Evolutionary conservation across 2,113 vertebrate genomes (phyloP).

Genomic region (Ploceus nigricollis): DNA sequence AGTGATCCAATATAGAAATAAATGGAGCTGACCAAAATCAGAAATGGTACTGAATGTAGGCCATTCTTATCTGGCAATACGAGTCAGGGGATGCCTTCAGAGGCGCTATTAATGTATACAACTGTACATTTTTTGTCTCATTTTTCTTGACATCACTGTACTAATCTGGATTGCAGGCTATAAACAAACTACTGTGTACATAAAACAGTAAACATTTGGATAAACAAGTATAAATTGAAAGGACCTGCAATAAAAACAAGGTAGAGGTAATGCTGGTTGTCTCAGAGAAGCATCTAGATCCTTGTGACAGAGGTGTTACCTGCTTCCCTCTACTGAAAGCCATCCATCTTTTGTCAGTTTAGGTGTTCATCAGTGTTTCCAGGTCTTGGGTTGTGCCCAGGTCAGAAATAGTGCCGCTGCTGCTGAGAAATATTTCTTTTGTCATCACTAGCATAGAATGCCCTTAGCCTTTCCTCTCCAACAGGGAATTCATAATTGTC

Average conservation of each 20-base stretch:
- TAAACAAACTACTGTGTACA: background rate
- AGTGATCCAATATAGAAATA: background rate
- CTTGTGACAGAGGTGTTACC: background rate
- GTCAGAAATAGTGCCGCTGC: background rate
- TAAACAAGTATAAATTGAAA: background rate
- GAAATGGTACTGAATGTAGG: background rate
- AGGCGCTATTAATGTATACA: background rate
- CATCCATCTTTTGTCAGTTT: background rate
- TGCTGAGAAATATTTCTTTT: background rate
- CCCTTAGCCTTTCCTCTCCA: background rate
- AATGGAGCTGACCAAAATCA: background rate
- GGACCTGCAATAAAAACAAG: background rate
- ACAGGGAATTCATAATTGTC: background rate
- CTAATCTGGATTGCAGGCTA: background rate
- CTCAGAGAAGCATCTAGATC: background rate
- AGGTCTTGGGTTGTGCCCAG: background rate
- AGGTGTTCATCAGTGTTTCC: background rate
- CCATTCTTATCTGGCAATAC: background rate
- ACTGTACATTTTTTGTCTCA: background rate
- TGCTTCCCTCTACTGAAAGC: background rate
- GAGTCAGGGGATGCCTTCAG: background rate
- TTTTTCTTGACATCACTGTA: background rate
- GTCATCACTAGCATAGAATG: background rate
- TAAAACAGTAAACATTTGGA: background rate
- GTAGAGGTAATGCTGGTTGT: background rate